Evolutionary conservation across 2,888 invertebrate genomes (phyloP).

Genomic region (Thereva unica): DNA sequence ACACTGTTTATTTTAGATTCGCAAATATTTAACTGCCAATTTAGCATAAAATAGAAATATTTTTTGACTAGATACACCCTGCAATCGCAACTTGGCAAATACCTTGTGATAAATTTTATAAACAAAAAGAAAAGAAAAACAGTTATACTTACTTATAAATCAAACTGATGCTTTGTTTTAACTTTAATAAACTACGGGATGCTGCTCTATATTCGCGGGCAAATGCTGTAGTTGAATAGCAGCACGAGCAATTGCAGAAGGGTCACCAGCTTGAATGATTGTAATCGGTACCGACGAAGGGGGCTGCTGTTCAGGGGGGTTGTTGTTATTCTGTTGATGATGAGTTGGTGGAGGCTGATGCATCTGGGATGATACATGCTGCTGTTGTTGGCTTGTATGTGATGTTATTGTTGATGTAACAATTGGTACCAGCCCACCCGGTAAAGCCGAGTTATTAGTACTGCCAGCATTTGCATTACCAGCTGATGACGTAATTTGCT

Average conservation of each 20-base stretch:
- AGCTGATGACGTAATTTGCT: slow-evolving; percentile 56
- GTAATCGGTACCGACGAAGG: slow-evolving; percentile 56
- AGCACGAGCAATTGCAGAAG: slow-evolving; percentile 55
- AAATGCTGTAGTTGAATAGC: slow-evolving; percentile 56
- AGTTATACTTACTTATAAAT: too few relatives aligned
- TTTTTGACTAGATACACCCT: too few relatives aligned
- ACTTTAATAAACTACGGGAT: slow-evolving; percentile 56
- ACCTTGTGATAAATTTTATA: too few relatives aligned
- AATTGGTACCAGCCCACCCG: slow-evolving; percentile 52
- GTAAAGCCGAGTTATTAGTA: slow-evolving; percentile 50
- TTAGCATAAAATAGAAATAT: too few relatives aligned
- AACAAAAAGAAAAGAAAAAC: too few relatives aligned
- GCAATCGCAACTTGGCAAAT: too few relatives aligned
- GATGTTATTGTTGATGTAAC: slow-evolving; percentile 57
- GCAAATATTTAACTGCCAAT: too few relatives aligned
- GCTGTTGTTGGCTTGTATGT: slow-evolving; percentile 53
- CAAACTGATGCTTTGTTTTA: too few relatives aligned
- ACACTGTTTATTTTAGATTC: too few relatives aligned
- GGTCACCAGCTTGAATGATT: slow-evolving; percentile 53
- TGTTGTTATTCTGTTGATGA: slow-evolving; percentile 31
- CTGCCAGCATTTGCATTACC: slow-evolving; percentile 42
- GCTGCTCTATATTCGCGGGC: slow-evolving; percentile 57
- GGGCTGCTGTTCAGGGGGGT: slow-evolving; percentile 46
- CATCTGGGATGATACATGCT: slow-evolving; percentile 2
- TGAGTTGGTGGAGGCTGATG: slow-evolving; percentile 27